These are phyloP conservation scores for Hiodon tergisus DNA, from an alignment of 2,113 vertebrate genomes.

Conservation along the genomic window DNA sequence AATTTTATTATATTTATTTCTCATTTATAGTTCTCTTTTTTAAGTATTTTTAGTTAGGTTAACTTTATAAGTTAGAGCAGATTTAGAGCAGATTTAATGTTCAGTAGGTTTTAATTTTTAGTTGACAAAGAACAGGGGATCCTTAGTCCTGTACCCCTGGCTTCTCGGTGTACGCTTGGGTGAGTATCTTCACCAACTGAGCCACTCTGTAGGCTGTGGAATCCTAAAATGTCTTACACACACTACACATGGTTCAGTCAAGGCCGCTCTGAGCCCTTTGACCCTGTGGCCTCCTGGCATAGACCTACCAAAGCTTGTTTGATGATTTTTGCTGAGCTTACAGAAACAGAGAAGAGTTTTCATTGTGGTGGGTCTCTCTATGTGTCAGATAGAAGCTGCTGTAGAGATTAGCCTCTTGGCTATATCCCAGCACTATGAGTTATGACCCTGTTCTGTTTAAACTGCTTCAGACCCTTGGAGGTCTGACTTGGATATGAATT, in stretches of 20 bases:
- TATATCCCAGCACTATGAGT: slow-evolving; percentile 40
- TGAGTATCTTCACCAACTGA: too few relatives aligned
- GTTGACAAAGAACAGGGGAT: background rate
- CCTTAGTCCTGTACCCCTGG: background rate
- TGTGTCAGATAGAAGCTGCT: slow-evolving; percentile 16
- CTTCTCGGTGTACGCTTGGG: background rate
- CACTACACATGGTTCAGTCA: too few relatives aligned
- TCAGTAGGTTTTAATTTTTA: too few relatives aligned
- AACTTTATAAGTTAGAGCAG: too few relatives aligned
- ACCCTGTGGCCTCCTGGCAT: background rate
- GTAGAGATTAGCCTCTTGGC: slow-evolving; percentile 47
- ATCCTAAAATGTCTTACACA: background rate
- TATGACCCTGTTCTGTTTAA: slow-evolving; percentile 40
- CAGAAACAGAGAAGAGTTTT: background rate
- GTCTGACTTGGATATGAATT: slow-evolving; percentile 14
- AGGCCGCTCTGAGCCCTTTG: background rate
- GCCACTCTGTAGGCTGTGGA: background rate
- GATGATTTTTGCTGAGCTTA: slow-evolving; percentile 5
- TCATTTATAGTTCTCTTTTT: too few relatives aligned
- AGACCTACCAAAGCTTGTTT: background rate
- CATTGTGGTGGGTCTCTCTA: background rate
- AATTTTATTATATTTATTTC: background rate
- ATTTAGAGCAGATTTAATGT: too few relatives aligned
- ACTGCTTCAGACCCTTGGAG: slow-evolving; percentile 33
- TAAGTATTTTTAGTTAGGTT: too few relatives aligned